Evolutionary conservation across 2,113 vertebrate species (phyloP), one percentile per base, ranked within the genome.

Genomic region (Cranoglanis bouderius): DNA sequence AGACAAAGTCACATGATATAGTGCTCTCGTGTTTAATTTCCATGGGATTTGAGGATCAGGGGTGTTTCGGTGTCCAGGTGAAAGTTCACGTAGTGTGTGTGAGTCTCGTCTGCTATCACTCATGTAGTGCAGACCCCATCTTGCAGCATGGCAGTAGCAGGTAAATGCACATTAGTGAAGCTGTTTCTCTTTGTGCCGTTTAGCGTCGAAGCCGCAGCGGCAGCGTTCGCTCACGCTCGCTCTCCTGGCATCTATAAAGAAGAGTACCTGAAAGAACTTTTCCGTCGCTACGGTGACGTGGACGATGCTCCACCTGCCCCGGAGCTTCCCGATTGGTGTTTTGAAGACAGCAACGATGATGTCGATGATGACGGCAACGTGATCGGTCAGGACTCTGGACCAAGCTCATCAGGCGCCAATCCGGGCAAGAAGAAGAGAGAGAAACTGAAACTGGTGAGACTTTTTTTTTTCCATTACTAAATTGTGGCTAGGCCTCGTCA

Each of bases 191-290:
- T 49, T 2, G 0, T 32, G 1, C 12, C 92, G 55, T 93, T 91
- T 95, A 99, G 98, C 90, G 91, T 99, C 86, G 98, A 99, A 93
- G 98, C 98, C 92, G 98, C 98, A 65, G 97, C 98, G 92, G 97
- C 96, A 61, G 97, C 96, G 86, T 99, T 99, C 93, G 93, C 96
- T 89, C 96, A 97, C 91, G 96, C 98, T 87, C 97, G 98, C 88
- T 95, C 98, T 74, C 98, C 98, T 12, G 98, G 98, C 93, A 99
- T 99, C 95, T 99, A 99, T 93, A 99, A 99, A 95, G 97, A 94
- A 86, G 98, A 99, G 93, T 99, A 99, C 95, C 95, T 99, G 94
- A 99, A 98, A 94, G 98, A 99, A 92, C 96, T 99, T 65, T 99
- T 98, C 92, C 96, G 96, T 91, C 98, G 98, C 86, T 99, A 98